Conservation (phyloP, 2,113 vertebrate species). For the Pomatostomus ruficeps region DNA sequence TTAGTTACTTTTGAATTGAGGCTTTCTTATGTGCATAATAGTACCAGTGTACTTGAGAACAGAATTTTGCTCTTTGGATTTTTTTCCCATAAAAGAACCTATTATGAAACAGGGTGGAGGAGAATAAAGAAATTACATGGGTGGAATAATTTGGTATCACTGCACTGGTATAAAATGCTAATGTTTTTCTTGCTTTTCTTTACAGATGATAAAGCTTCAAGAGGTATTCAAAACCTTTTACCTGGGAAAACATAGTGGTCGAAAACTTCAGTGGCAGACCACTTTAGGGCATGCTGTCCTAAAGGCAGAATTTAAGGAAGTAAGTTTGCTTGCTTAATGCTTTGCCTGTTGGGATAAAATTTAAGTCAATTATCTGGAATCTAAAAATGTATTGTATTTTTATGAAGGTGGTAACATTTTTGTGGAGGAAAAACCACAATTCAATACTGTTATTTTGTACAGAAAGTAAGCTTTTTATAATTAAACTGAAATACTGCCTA, state of each 20-base stretch:
- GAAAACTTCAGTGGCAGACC: constrained; percentile 82
- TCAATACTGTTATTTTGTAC: not conserved
- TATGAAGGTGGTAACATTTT: not conserved
- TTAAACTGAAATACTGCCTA: not conserved
- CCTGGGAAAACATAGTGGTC: constrained; percentile 80
- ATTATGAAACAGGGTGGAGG: not conserved
- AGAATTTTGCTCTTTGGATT: not conserved
- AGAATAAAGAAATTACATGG: not conserved
- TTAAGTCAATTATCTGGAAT: not conserved
- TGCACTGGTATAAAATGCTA: not conserved
- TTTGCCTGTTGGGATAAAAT: not conserved
- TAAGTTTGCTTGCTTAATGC: constrained; percentile 20
- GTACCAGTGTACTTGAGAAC: not conserved
- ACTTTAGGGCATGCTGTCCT: constrained; percentile 80
- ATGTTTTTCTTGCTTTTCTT: not conserved
- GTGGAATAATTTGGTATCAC: not conserved
- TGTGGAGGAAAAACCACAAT: not conserved
- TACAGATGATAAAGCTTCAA: constrained; percentile 81
- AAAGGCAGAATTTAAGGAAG: constrained; percentile 79
- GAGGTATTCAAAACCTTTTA: constrained; percentile 83
- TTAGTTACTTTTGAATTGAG: not conserved
- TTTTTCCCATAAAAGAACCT: not conserved
- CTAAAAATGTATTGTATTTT: not conserved
- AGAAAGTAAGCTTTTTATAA: not conserved
- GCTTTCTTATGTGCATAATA: not conserved